Evolutionary conservation across 1,140 invertebrate species (phyloP), one percentile per base, ranked within the genome.

Genomic region (Centruroides sculpturatus): DNA sequence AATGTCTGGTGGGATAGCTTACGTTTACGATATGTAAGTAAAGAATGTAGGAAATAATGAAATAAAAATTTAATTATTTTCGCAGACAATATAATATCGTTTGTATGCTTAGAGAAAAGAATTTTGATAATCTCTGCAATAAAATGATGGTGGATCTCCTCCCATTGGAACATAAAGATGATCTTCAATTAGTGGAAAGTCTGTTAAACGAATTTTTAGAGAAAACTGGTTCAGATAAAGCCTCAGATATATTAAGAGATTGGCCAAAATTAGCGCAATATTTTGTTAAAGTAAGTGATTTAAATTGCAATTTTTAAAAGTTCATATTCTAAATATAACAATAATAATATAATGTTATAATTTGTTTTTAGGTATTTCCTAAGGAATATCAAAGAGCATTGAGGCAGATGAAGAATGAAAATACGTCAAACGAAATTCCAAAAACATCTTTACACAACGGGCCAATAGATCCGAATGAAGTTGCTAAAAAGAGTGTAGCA

Each of bases 1-100:
- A 67, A 98, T 98, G 93, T 93, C 87, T 66, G 92, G 94, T 63
- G 96, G 96, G 65, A 87, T 98, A 64, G 96, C 96, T 1, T 99
- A 92, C 72, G 86, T 98, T 9, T 87, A 90, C 71, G 92, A 98
- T 71, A 81, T 85, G 66, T 91, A 90, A 74, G 86, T 61, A 47
- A 68, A 54, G 63, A 77, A 82, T 60, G 90, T 90, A 73, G 96
- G 92, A 66, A 98, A 98, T 74, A 79, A 77, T 8, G 89, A 92
- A 76, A 91, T 86, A 78, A n/a, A n/a, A n/a, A 51, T 51, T 51
- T 51, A 51, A 51, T 51, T 34, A 23, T 53, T 23, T 53, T 53
- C 49, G 35, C 23, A 53, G 51, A 8, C 7, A 47, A 62, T 48
- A 59, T 59, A 41, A 41, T 35, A 35, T 50, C n/a, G 47, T 47